Evolutionary conservation across 1,140 invertebrate genomes (phyloP).

Genomic region (Drosophila sechellia): DNA sequence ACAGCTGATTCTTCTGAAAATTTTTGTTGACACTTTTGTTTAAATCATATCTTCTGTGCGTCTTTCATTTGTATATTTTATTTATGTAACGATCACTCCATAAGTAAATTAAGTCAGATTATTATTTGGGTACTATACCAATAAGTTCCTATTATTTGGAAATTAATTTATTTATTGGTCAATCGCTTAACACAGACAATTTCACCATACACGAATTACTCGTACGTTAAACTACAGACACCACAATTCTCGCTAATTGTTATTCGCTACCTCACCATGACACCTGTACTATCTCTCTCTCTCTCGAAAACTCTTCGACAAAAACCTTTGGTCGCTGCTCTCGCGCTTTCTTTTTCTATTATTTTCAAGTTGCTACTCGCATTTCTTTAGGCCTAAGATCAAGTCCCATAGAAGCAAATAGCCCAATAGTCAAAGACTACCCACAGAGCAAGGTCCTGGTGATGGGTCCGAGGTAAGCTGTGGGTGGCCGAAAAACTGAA

Average conservation of each 20-base stretch:
- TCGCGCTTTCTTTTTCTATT: slow-evolving; percentile 50
- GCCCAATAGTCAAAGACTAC: background rate
- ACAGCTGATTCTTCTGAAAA: background rate
- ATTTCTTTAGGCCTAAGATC: slow-evolving; percentile 30
- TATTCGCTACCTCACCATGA: background rate
- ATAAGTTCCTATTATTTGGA: too few species aligned
- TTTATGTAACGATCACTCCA: background rate
- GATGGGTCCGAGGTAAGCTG: slow-evolving; percentile 41
- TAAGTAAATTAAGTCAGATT: too few species aligned
- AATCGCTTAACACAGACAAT: slow-evolving; percentile 4
- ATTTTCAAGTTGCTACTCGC: slow-evolving; percentile 39
- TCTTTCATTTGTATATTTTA: background rate
- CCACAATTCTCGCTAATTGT: slow-evolving; percentile 6
- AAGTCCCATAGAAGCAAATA: background rate
- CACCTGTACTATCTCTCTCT: slow-evolving; percentile 35
- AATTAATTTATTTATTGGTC: background rate
- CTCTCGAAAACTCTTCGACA: slow-evolving; percentile 36
- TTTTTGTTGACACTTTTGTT: background rate
- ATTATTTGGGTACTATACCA: too few species aligned
- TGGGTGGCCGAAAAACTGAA: slow-evolving; percentile 18
- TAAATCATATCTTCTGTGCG: background rate
- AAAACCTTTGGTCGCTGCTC: slow-evolving; percentile 31
- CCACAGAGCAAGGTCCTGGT: slow-evolving; percentile 40
- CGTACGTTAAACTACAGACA: slow-evolving; percentile 1
- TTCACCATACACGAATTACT: background rate